Base-by-base conservation (phyloP, 2,888 invertebrate genomes). In the Sphinx pinastri region DNA sequence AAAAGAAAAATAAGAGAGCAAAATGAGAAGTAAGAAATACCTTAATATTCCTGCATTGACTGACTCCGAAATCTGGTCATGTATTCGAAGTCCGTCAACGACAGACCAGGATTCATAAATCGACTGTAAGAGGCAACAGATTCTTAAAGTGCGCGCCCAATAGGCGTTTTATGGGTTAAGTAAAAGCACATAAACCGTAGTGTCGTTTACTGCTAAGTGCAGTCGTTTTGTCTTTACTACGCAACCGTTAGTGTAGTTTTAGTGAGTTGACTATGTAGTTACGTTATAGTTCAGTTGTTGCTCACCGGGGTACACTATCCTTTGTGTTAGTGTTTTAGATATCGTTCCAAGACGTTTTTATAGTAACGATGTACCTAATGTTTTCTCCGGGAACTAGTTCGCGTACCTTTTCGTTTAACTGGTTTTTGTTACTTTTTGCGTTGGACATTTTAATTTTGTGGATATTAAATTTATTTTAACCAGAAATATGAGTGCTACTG, bases 121-220 rank as follows among this genome's bases (percentile, higher is more conserved):
- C 45, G 38, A 8, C 10, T 69, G 10, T 19, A 52, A 54, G 59
- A 71, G 78, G 77, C 81, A 83, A 81, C 80, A 83, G 81, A 77
- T 80, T 63, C 59, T 59, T 47, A 51, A 69, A 68, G 68, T 68
- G 68, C 59, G 59, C 51, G 54, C 57, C 55, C 59, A 58, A 60
- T 69, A 69, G 63, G 58, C 68, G 49, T 70, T 83, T 82, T 79
- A 84, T 75, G 76, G 75, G 71, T 71, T 73, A 71, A 75, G 57
- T 80, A 81, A 78, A 81, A 84, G 80, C 73, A 70, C 49, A 70
- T 70, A 67, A 70, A 70, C 47, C 54, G 70, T 70, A 57, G 25
- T 67, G 47, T 49, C 78, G 75, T 81, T 83, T 77, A 79, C 76
- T 75, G 75, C 76, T 75, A 81, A 82, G 81, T 79, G 81, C 80